Evolutionary conservation across 2,888 invertebrate species (phyloP), one percentile per base, ranked within the genome.

Genomic region (Eupithecia dodoneata): DNA sequence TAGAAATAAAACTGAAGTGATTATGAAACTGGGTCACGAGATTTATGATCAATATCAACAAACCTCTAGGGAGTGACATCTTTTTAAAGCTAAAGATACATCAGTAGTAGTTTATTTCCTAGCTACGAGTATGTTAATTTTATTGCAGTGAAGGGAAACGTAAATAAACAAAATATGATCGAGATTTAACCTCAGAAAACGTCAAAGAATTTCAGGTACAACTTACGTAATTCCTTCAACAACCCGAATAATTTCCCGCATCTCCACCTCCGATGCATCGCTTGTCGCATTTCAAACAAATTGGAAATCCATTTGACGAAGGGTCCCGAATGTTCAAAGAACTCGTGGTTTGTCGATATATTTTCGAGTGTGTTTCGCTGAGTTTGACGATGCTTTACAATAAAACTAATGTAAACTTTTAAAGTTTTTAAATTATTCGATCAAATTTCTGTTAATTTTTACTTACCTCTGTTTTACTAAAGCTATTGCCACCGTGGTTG

Each of bases 241-340:
- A 45, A 44, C 15, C 18, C 45, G 13, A 47, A 70, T 47, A 91
- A 93, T 94, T 94, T 94, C 93, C 92, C 92, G 91, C 89, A 89
- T 88, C 93, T 86, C 89, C 93, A 89, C 93, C 90, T 92, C 88
- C 91, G 89, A 89, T 92, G 93, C 92, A 93, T 87, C 91, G 88
- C 88, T 90, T 91, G 92, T 92, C 91, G 92, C 93, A 93, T 94
- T 92, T 93, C 93, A 92, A 92, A 93, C 92, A 94, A 94, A 94
- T 94, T 94, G 94, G 94, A 94, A 94, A 94, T 94, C 93, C 94
- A 94, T 94, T 94, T 93, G 90, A 91, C 89, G 85, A 90, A 89
- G 91, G 93, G 91, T 87, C 87, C 88, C 87, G 41, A 66, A 18
- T 70, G 65, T 65, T 71, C 65, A 75, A 75, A 52, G 75, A 66